These are phyloP conservation scores for Masticophis lateralis DNA, from an alignment of 2,797 vertebrate species.

Conservation along the genomic window DNA sequence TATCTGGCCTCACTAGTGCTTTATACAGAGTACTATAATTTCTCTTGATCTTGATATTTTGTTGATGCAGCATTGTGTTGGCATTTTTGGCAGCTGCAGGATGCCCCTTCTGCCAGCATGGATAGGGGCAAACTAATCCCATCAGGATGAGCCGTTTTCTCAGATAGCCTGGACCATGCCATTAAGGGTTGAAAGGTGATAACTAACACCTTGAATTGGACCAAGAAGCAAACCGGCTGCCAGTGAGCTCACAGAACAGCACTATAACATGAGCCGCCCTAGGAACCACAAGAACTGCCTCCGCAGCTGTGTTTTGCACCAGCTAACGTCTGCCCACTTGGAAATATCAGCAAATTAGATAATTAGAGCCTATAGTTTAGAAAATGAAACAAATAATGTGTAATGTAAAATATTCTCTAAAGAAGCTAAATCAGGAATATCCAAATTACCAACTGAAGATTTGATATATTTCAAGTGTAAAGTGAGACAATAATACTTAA, in stretches of 20 bases:
- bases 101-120: not conserved
- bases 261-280: too few species aligned
- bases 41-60: not conserved
- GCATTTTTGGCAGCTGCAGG: not conserved
- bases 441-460: not conserved
- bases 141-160: not conserved
- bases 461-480: not conserved
- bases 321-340: not conserved
- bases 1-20: not conserved
- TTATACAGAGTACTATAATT: not conserved
- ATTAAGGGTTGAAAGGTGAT: too few species aligned
- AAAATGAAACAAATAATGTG: slow-evolving; percentile 8
- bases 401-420: slow-evolving; percentile 16
- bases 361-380: slow-evolving; percentile 2
- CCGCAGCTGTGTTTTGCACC: too few species aligned
- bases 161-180: not conserved
- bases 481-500: not conserved
- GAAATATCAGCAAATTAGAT: not conserved
- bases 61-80: not conserved
- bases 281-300: too few species aligned
- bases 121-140: not conserved
- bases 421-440: not conserved
- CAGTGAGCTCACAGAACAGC: too few species aligned
- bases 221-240: too few species aligned
- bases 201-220: too few species aligned